Conservation (phyloP, 2,113 vertebrate genomes). For the Sturnira hondurensis region DNA sequence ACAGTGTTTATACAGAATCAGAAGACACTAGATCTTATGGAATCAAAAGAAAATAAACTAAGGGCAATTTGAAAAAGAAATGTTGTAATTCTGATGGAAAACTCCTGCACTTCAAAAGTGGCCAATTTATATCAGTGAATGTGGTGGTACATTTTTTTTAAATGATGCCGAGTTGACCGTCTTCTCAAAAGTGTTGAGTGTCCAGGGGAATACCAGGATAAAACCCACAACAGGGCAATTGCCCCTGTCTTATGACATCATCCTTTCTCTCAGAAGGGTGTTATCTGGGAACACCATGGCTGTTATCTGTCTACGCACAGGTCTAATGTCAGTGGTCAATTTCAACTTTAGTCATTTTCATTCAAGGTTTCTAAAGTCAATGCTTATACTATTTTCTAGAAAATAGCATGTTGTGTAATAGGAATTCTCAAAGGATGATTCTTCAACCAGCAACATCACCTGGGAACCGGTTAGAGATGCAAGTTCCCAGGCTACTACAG, state of each 20-base stretch:
- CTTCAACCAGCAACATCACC: not conserved
- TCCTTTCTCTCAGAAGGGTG: conserved; percentile 8
- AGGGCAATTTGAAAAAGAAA: not conserved
- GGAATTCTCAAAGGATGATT: not conserved
- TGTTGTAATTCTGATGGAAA: not conserved
- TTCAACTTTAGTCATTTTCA: not conserved
- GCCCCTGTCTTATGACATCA: conserved; percentile 23
- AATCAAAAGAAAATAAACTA: not conserved
- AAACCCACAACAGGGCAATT: conserved; percentile 52
- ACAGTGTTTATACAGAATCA: not conserved
- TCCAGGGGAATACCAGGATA: conserved; percentile 66
- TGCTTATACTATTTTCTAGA: not conserved
- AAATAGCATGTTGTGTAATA: not conserved
- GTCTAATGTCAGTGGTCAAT: not conserved
- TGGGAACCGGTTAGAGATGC: not conserved
- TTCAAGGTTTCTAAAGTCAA: not conserved
- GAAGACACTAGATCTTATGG: not conserved
- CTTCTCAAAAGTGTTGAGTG: conserved; percentile 59
- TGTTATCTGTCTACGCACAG: not conserved
- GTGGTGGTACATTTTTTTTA: not conserved
- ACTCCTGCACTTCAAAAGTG: not conserved
- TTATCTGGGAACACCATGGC: not conserved
- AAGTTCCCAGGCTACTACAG: not conserved
- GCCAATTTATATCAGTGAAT: not conserved
- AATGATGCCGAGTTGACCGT: not conserved